Base-by-base conservation (phyloP, 2,888 invertebrate species). In the Meiosimyza decipiens region DNA sequence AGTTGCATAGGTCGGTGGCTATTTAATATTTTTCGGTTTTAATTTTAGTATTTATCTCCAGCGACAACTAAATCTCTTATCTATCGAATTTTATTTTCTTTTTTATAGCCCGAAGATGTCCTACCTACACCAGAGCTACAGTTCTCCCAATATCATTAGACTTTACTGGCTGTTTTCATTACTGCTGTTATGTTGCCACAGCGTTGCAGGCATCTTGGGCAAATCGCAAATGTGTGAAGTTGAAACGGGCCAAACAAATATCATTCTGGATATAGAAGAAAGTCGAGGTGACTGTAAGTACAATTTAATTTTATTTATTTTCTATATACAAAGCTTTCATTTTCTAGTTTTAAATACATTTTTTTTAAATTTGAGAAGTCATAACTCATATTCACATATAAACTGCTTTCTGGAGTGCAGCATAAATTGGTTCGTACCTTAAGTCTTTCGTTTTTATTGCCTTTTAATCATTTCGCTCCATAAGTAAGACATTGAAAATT, bases 201-300 rank as follows among this genome's bases (percentile, higher is more conserved):
- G 79, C 64, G 79, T 80, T 65, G 78, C 81, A 51, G 82, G 85
- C 47, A 78, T 83, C 22, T 79, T 84, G 78, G 87, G 86, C 64
- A 87, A 87, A 78, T 85, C 85, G 51, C 87, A 87, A 76, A 82
- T 87, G 86, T 96, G 96, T 88, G 95, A 95, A 86, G 94, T 95
- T 81, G 94, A 95, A 89, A 94, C 92, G 73, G 94, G 95, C 52
- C 93, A 95, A 83, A 93, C 95, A 51, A 96, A 95, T 85, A 95
- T 96, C 77, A 95, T 96, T 82, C 89, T 96, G 79, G 96, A 96
- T 84, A 95, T 96, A 78, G 94, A 95, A 87, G 96, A 96, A 87
- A 96, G 96, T 86, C 90, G 92, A 86, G 95, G 93, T 78, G 89
- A 90, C 81, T 93, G 96, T 96, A 90, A 94, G 95, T 93, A 79